Evolutionary conservation across 2,888 invertebrate species (phyloP), one percentile per base, ranked within the genome.

Genomic region (Aleiodes alternator): DNA sequence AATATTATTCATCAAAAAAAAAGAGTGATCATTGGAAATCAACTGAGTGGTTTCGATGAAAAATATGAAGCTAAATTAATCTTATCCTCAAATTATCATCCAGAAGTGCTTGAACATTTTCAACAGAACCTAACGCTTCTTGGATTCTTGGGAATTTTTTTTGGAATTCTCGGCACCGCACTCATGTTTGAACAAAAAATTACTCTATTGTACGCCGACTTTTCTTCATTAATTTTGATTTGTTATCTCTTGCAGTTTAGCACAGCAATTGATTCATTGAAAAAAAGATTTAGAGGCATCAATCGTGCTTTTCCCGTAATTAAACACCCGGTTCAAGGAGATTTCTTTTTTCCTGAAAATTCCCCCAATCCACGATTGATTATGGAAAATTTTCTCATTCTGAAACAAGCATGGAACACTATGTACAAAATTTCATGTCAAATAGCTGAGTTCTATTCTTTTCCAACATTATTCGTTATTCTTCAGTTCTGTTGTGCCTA

Each of bases 351-450:
- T 11, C n/a, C 31, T 34, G n/a, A 7, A 9, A 12, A 38, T 14
- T 11, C 12, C 5, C 7, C 34, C 4, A 61, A 8, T n/a, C 4
- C 38, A 14, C 61, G 16, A 14, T 8, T 38, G 14, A 6, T 61
- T 9, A 14, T 14, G 14, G 0, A 43, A 6, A 61, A 61, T 16
- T 61, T 61, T 4, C n/a, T 38, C 7, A 61, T 11, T 0, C 38
- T 61, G n/a, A 61, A 61, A 61, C 38, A 14, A 43, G 14, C 43
- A 9, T 14, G 61, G 9, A 61, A 61, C 14, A 14, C n/a, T 2
- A 7, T 61, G 38, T 61, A 61, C 38, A 61, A 61, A 43, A 61
- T 43, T 14, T 38, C 61, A 9, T 61, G 38, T 61, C 43, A 9
- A n/a, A 38, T 61, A 23, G 23, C 23, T 23, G 23, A 23, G 2